Conservation (phyloP, 2,888 invertebrate species). For the Drosophila tanythrix region DNA sequence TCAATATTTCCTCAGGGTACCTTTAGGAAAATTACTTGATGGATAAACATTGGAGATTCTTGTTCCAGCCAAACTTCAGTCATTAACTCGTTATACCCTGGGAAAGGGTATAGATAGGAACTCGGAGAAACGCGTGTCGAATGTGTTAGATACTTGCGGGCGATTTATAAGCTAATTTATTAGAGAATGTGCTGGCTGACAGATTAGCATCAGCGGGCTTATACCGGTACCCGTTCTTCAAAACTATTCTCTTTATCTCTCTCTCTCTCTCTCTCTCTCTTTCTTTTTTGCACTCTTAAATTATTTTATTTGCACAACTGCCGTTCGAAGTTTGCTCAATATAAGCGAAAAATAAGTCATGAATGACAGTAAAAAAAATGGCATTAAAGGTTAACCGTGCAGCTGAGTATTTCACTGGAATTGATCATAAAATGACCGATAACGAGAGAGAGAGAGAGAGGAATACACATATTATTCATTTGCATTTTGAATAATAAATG, state of each 20-base stretch:
- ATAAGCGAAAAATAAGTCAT: conserved; percentile 37
- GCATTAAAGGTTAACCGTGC: conserved; percentile 54
- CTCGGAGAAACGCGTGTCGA: conserved; percentile 60
- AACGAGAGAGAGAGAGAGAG: neutral
- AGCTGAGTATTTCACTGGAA: conserved; percentile 33
- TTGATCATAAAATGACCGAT: conserved; percentile 21
- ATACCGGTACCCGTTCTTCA: conserved; percentile 36
- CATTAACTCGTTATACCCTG: neutral
- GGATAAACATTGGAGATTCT: neutral
- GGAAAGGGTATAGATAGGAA: conserved; percentile 20
- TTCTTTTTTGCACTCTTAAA: conserved; percentile 1
- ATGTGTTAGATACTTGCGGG: conserved; percentile 58
- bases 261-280: conserved; percentile 21
- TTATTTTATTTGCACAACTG: conserved; percentile 67
- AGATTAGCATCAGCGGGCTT: conserved; percentile 38
- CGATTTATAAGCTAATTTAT: conserved; percentile 68
- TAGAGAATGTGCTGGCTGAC: conserved; percentile 55
- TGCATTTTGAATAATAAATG: conserved; percentile 32
- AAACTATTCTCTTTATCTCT: conserved; percentile 4
- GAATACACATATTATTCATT: conserved; percentile 12
- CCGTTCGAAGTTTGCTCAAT: conserved; percentile 43
- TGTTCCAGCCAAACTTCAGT: neutral
- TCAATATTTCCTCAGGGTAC: neutral
- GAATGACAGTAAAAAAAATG: conserved; percentile 62
- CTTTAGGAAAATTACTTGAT: neutral